These are phyloP conservation scores for Euplexia lucipara DNA, from an alignment of 2,888 invertebrate species.

Conservation along the genomic window DNA sequence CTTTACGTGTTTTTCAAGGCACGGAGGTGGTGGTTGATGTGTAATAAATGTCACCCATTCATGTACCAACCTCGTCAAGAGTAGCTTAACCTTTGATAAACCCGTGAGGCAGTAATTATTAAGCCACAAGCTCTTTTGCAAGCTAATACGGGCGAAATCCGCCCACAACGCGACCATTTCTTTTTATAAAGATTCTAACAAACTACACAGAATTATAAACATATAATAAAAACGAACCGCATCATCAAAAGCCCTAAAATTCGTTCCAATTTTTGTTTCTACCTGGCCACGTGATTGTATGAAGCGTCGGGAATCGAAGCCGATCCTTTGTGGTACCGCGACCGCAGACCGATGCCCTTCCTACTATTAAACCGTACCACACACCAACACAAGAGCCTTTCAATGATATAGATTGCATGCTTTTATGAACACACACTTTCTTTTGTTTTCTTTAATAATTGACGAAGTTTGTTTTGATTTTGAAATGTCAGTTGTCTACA, in stretches of 20 bases:
- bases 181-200: too few species aligned
- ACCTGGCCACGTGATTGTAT: conserved; percentile 48
- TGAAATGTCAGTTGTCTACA: too few species aligned
- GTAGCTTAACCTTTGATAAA: too few species aligned
- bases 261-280: conserved; percentile 58
- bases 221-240: conserved; percentile 31
- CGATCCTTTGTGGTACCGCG: conserved; percentile 60
- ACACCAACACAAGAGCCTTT: conserved; percentile 8
- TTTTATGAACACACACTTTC: conserved; percentile 20
- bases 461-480: conserved; percentile 44
- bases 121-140: too few species aligned
- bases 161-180: too few species aligned
- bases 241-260: conserved; percentile 46
- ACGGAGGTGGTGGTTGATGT: too few species aligned
- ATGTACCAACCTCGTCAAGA: too few species aligned
- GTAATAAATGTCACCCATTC: too few species aligned
- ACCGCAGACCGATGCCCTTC: conserved; percentile 57
- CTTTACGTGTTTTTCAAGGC: too few species aligned
- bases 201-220: too few species aligned
- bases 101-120: too few species aligned
- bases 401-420: conserved; percentile 46
- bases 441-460: conserved; percentile 23
- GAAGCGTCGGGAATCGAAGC: conserved; percentile 56
- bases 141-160: too few species aligned
- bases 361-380: conserved; percentile 48